Conservation (phyloP, 2,113 vertebrate species). For the Rhadina sibilatrix region DNA sequence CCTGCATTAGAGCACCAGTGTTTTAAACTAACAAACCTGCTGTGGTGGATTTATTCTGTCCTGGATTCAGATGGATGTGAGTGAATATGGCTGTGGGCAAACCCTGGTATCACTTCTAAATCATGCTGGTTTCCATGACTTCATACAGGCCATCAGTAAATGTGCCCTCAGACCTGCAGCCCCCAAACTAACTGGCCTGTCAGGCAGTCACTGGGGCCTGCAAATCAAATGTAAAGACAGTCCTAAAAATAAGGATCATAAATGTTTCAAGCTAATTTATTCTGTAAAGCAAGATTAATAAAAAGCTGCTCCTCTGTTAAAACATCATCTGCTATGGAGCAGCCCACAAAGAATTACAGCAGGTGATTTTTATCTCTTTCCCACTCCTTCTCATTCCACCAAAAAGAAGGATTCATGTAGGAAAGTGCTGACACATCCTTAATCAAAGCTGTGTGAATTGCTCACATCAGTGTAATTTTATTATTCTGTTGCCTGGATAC, state of each 20-base stretch:
- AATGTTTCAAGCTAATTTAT: conserved; percentile 58
- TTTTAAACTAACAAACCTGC: not conserved
- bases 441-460: conserved; percentile 60
- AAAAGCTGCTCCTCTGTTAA: conserved; percentile 22
- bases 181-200: not conserved
- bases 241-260: conserved; percentile 36
- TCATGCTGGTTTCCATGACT: not conserved
- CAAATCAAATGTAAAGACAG: not conserved
- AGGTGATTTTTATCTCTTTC: conserved; percentile 54
- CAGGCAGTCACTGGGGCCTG: not conserved
- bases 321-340: conserved; percentile 17
- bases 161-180: not conserved
- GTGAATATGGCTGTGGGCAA: not conserved
- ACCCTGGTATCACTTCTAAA: not conserved
- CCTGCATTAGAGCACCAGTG: not conserved
- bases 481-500: conserved; percentile 55
- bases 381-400: conserved; percentile 50
- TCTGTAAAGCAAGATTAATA: conserved; percentile 38
- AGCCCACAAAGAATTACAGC: conserved; percentile 44
- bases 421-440: conserved; percentile 66
- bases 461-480: conserved; percentile 63
- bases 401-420: conserved; percentile 46
- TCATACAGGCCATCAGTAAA: not conserved
- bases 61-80: not conserved
- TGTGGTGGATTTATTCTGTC: not conserved